phyloP scores from a whole-genome alignment of 2,888 invertebrate genomes.

The Leptinotarsa peninsularis region DNA sequence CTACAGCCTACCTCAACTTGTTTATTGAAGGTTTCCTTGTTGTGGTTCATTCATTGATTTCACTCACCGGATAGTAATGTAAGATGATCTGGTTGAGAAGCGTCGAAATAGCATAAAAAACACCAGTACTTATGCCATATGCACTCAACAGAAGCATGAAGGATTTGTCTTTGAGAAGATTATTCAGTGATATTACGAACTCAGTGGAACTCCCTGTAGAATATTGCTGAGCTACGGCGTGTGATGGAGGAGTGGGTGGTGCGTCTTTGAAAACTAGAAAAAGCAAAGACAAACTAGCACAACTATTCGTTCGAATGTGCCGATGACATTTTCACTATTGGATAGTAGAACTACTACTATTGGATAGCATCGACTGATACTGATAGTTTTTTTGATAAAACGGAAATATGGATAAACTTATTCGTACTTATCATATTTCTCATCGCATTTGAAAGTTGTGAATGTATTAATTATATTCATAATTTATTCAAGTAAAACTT shows the following conservation, averaged over 20 bases:
- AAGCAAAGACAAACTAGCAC: constrained; percentile 20
- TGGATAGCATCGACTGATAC: too few species aligned
- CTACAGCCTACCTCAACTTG: too few species aligned
- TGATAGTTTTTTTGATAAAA: too few species aligned
- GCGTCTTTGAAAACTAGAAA: constrained; percentile 88
- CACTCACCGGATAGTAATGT: constrained; percentile 80
- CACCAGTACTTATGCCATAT: constrained; percentile 95
- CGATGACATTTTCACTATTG: too few species aligned
- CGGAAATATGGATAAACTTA: too few species aligned
- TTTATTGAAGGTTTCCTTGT: too few species aligned
- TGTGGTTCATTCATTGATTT: background rate
- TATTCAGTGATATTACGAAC: constrained; percentile 78
- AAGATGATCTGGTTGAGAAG: constrained; percentile 90
- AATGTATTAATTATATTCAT: too few species aligned
- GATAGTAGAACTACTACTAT: too few species aligned
- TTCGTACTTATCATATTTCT: too few species aligned
- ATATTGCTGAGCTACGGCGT: constrained; percentile 80
- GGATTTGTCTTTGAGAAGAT: constrained; percentile 81
- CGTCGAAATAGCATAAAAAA: constrained; percentile 97
- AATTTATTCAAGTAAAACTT: too few species aligned
- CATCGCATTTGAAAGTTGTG: too few species aligned
- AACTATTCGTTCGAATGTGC: too few species aligned
- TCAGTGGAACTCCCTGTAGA: constrained; percentile 70
- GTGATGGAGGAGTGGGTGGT: constrained; percentile 92
- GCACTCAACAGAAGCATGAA: constrained; percentile 86